A percentile compares a stretch with the other conserved stretches of the same genome.
These are phyloP conservation scores for Echinops telfairi DNA, from an alignment of 2,113 vertebrate genomes.

Conservation along the genomic window DNA sequence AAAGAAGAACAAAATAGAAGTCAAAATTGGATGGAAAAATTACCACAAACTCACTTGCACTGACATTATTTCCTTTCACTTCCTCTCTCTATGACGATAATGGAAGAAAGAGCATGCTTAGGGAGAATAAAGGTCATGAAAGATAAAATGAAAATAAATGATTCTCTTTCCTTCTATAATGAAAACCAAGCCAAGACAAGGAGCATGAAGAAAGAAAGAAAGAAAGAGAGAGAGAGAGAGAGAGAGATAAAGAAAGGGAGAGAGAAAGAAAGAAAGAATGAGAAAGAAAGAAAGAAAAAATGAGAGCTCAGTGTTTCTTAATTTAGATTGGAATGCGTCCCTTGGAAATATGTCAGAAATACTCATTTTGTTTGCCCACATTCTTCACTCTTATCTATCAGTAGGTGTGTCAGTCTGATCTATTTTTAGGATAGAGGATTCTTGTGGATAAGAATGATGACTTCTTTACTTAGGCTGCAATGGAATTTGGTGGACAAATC, in stretches of 20 bases:
- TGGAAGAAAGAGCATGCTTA: background rate
- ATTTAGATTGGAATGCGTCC: conserved; percentile 59
- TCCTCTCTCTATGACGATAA: background rate
- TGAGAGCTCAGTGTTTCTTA: background rate
- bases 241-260: background rate
- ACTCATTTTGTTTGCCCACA: conserved; percentile 33
- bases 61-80: conserved; percentile 18
- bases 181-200: background rate
- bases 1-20: background rate
- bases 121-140: background rate
- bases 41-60: background rate
- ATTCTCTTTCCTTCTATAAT: conserved; percentile 3
- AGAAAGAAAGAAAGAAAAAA: background rate
- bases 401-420: conserved; percentile 43
- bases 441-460: conserved; percentile 37
- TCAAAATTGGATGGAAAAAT: conserved; percentile 62
- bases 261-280: background rate
- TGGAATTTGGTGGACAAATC: background rate
- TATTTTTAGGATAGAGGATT: conserved; percentile 61
- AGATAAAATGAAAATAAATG: conserved; percentile 15
- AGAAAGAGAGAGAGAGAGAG: background rate
- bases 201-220: background rate
- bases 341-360: conserved; percentile 51
- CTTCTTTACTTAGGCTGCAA: background rate
- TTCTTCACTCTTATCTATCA: conserved; percentile 53